These are phyloP conservation scores for Dendrolimus pini DNA, from an alignment of 2,888 invertebrate species.

Conservation along the genomic window DNA sequence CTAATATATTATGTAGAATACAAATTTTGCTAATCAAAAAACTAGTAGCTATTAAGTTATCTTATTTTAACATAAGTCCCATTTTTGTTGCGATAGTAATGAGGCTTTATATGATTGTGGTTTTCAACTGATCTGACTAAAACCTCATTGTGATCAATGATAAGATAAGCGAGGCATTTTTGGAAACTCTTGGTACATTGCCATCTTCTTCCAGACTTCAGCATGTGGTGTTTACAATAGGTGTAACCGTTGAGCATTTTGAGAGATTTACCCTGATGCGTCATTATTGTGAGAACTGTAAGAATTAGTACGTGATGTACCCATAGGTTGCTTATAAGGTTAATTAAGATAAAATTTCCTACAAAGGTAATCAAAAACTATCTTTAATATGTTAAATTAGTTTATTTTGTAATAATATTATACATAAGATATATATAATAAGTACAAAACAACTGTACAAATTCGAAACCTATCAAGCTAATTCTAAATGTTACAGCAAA, in stretches of 20 bases:
- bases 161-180: slow-evolving; percentile 6
- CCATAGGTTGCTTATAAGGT: too few species aligned
- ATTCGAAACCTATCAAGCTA: too few species aligned
- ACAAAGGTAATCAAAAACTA: too few species aligned
- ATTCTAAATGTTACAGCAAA: too few species aligned
- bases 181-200: not conserved
- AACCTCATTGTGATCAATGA: slow-evolving; percentile 5
- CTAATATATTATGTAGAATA: not conserved
- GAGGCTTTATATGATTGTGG: slow-evolving; percentile 10
- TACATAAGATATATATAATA: too few species aligned
- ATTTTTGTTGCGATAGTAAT: slow-evolving; percentile 2
- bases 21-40: not conserved
- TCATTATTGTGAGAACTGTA: not conserved
- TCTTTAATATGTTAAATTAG: too few species aligned
- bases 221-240: slow-evolving; percentile 3
- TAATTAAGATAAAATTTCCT: too few species aligned
- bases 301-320: not conserved
- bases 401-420: too few species aligned
- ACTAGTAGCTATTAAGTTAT: not conserved
- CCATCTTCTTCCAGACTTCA: slow-evolving; percentile 5
- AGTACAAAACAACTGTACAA: too few species aligned
- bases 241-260: slow-evolving; percentile 3
- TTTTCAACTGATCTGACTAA: slow-evolving; percentile 7
- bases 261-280: not conserved
- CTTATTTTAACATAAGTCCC: slow-evolving; percentile 5